Evolutionary conservation across 1,140 invertebrate species (phyloP).

Genomic region (Drosophila tsacasi): DNA sequence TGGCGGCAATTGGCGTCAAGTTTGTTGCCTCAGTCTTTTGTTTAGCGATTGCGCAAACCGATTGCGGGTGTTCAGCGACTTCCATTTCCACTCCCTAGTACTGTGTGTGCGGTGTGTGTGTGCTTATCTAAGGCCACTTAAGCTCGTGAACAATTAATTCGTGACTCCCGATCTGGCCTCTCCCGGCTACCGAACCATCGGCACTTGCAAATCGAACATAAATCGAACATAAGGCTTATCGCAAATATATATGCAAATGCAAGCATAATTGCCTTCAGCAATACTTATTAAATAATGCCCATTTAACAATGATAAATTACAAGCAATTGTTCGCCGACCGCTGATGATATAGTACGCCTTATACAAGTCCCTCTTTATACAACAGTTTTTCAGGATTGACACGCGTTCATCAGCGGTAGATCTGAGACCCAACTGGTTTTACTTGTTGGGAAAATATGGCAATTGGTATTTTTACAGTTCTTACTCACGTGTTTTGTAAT

Average conservation of each 20-base stretch:
- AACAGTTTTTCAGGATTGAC: slow-evolving; percentile 42
- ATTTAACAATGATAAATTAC: slow-evolving; percentile 34
- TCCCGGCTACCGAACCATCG: slow-evolving; percentile 66
- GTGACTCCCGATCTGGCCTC: slow-evolving; percentile 45
- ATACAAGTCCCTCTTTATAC: slow-evolving; percentile 20
- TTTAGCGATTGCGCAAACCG: slow-evolving; percentile 69
- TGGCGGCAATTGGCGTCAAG: slow-evolving; percentile 67
- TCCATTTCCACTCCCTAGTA: slow-evolving; percentile 3
- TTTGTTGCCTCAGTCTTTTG: slow-evolving; percentile 81
- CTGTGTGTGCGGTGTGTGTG: slow-evolving; percentile 37
- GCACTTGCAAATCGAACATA: slow-evolving; percentile 75
- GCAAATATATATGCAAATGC: slow-evolving; percentile 43
- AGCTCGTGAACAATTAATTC: slow-evolving; percentile 53
- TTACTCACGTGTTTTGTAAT: slow-evolving; percentile 71
- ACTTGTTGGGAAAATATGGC: slow-evolving; percentile 60
- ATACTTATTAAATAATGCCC: slow-evolving; percentile 40
- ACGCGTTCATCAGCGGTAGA: slow-evolving; percentile 33
- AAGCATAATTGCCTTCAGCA: slow-evolving; percentile 46
- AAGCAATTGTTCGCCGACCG: slow-evolving; percentile 12
- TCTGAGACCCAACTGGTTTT: slow-evolving; percentile 54
- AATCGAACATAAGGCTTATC: slow-evolving; percentile 61
- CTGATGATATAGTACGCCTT: slow-evolving; percentile 1
- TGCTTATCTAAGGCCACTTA: slow-evolving; percentile 58
- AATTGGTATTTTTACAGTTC: slow-evolving; percentile 64
- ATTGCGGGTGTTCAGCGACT: slow-evolving; percentile 31